Base-by-base conservation (phyloP, 2,888 invertebrate genomes). In the Cacoxenus indagator region DNA sequence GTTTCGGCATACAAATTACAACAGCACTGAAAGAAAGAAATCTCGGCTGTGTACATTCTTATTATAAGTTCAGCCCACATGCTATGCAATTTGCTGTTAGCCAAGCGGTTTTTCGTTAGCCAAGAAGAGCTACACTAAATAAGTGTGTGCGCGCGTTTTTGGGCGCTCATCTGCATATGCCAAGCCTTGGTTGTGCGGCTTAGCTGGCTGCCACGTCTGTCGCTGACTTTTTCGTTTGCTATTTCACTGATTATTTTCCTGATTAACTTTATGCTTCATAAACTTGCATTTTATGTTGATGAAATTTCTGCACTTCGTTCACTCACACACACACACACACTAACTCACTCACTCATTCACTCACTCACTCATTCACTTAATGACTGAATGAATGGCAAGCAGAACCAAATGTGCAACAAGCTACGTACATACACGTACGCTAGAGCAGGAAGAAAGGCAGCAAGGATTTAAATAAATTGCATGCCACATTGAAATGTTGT, bases 211-310 rank as follows among this genome's bases (percentile, higher is more conserved):
- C 29, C 48, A 61, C 65, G 66, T 57, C 29, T 46, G 57, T 67
- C 55, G 69, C n/a, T n/a, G n/a, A n/a, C n/a, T n/a, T n/a, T n/a
- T n/a, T n/a, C n/a, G 37, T 37, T 37, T 37, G 37, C 37, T 37
- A 37, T 37, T 37, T 68, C 45, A 74, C 78, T 75, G 78, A 79
- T 79, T 75, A 82, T 72, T 74, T 74, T 29, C 65, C 74, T 73
- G 79, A 81, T 83, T 81, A 77, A 67, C 71, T 78, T 82, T 81
- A 81, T 82, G 82, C 76, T 69, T 79, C 78, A 79, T 80, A 80
- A 77, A 69, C 69, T 71, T 67, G 71, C 70, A 73, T 68, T 75
- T 69, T 73, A 72, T 31, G 68, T 19, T 45, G 62, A 51, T 62
- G 65, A 55, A 72, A 70, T 74, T 72, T 70, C 37, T 37, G 37